phyloP scores from a whole-genome alignment of 2,113 vertebrate species.

The Prietella phreatophila region DNA sequence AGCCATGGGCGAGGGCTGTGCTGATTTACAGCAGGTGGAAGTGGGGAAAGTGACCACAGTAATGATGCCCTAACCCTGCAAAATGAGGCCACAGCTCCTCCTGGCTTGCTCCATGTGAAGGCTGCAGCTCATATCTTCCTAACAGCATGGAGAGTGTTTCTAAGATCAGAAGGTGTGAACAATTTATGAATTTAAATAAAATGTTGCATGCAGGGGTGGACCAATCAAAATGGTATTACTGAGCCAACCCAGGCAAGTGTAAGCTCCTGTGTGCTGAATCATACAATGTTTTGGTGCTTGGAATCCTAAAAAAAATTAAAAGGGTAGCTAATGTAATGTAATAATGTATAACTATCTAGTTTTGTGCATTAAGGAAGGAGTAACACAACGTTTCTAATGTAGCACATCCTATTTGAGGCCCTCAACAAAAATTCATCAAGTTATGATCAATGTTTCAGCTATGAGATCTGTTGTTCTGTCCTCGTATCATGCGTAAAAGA shows the following conservation, averaged over 20 bases:
- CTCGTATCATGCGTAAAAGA: background rate
- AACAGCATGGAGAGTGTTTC: background rate
- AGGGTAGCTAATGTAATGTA: background rate
- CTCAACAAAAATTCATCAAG: background rate
- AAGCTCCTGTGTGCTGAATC: background rate
- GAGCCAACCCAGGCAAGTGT: background rate
- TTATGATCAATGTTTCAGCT: background rate
- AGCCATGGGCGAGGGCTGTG: slow-evolving; percentile 57
- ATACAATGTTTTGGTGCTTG: background rate
- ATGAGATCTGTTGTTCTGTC: background rate
- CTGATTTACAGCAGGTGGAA: slow-evolving; percentile 64
- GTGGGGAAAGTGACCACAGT: slow-evolving; percentile 58
- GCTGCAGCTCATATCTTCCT: slow-evolving; percentile 48
- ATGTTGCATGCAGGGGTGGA: background rate
- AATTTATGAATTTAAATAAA: background rate
- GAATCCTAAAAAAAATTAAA: background rate
- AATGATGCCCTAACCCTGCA: slow-evolving; percentile 65
- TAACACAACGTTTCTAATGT: background rate
- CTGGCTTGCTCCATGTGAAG: slow-evolving; percentile 46
- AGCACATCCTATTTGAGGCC: background rate
- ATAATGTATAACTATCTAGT: background rate
- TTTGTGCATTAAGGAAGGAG: background rate
- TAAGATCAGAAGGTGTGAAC: background rate
- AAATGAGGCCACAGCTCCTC: slow-evolving; percentile 61
- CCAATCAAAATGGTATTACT: background rate